A percentile compares a stretch with the other conserved stretches of the same genome.
phyloP scores from a whole-genome alignment of 2,797 vertebrate genomes.

The Diceros bicornis region DNA sequence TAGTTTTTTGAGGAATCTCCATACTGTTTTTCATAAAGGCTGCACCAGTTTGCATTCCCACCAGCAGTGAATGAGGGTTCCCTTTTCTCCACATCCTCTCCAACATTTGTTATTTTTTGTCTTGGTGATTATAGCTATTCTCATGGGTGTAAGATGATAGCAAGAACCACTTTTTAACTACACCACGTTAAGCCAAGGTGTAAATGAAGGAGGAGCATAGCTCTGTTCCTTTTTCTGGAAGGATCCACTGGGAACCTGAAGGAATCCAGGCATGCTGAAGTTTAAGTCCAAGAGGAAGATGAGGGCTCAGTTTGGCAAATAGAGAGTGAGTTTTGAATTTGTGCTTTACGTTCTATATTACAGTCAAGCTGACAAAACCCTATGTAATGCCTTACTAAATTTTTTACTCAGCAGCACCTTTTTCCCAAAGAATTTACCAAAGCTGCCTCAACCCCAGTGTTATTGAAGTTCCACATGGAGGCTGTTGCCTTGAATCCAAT shows the following conservation, averaged over 20 bases:
- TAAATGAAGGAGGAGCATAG: fast-evolving
- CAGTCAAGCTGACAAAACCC: too few species aligned
- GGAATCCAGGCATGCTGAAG: neutral
- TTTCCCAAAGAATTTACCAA: neutral
- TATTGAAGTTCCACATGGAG: too few species aligned
- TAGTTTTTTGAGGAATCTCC: too few species aligned
- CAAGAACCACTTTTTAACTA: too few species aligned
- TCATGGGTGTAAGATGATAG: too few species aligned
- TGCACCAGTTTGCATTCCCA: too few species aligned
- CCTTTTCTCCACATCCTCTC: too few species aligned
- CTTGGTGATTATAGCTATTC: too few species aligned
- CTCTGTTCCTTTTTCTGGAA: neutral
- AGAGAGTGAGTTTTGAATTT: fast-evolving
- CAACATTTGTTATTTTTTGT: too few species aligned
- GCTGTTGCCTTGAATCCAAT: neutral
- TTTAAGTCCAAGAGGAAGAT: neutral
- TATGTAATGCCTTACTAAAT: fast-evolving
- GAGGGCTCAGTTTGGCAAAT: fast-evolving
- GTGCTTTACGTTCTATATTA: fast-evolving
- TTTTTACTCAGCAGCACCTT: neutral
- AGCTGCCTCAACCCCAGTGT: neutral
- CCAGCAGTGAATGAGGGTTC: too few species aligned
- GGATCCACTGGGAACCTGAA: too few species aligned
- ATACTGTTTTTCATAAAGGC: too few species aligned
- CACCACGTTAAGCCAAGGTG: fast-evolving